Conservation (phyloP, 2,797 vertebrate genomes). For the Pseudochaenichthys georgianus region DNA sequence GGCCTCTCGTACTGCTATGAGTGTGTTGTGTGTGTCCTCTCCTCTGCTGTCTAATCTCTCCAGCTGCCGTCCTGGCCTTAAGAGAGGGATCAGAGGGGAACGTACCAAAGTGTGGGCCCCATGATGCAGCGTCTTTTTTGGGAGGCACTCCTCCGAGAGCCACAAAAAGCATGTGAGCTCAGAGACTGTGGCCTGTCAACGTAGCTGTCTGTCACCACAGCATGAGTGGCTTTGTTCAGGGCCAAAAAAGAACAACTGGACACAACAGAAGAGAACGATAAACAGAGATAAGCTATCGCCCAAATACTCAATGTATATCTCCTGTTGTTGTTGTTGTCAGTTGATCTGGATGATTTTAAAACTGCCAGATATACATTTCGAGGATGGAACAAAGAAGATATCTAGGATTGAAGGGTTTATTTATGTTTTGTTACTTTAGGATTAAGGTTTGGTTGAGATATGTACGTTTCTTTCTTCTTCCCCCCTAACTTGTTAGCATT, state of each 20-base stretch:
- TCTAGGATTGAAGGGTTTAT: background rate
- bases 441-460: background rate
- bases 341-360: background rate
- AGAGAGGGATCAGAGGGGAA: conserved; percentile 88
- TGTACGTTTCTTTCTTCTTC: too few species aligned
- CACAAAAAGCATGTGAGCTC: conserved; percentile 96
- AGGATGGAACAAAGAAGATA: background rate
- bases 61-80: conserved; percentile 89
- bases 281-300: conserved; percentile 20
- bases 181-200: conserved; percentile 79
- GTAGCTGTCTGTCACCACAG: conserved; percentile 81
- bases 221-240: conserved; percentile 85
- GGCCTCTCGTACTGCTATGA: conserved; percentile 36
- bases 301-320: background rate
- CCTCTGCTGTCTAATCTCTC: conserved; percentile 84
- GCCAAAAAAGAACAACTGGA: conserved; percentile 87
- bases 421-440: background rate
- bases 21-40: conserved; percentile 34
- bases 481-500: background rate
- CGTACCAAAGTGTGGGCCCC: conserved; percentile 85
- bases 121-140: conserved; percentile 94
- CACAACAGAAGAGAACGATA: conserved; percentile 24
- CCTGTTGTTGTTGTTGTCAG: conserved; percentile 1
- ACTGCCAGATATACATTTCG: background rate
- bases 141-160: conserved; percentile 90